phyloP scores from a whole-genome alignment of 2,888 invertebrate genomes.

The Lucinisca nassula region DNA sequence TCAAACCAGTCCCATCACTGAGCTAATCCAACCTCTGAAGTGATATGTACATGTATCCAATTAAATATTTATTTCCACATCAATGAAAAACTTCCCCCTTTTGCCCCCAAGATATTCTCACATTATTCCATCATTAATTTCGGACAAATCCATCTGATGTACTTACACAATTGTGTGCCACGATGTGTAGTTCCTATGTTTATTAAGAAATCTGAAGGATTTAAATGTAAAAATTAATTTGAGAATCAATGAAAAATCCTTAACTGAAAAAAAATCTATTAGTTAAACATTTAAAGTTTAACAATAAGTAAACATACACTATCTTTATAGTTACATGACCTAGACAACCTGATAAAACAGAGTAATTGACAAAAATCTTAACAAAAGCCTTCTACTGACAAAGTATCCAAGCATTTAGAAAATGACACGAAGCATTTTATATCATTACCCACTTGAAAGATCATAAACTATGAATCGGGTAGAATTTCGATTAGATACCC shows the following conservation, averaged over 20 bases:
- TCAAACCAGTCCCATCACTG: too few species aligned
- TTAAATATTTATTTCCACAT: background rate
- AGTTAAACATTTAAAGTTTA: too few species aligned
- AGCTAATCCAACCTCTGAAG: background rate
- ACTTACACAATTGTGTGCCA: too few species aligned
- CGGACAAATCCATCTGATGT: too few species aligned
- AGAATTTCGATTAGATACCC: slow-evolving; percentile 5
- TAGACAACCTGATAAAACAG: background rate
- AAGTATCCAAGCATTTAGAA: background rate
- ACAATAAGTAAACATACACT: background rate
- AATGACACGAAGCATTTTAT: slow-evolving; percentile 2
- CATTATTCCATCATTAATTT: too few species aligned
- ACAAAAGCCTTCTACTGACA: background rate
- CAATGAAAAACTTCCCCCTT: too few species aligned
- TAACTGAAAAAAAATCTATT: too few species aligned
- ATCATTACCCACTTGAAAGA: slow-evolving; percentile 23
- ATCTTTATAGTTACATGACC: background rate
- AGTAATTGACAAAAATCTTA: background rate
- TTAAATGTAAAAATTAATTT: too few species aligned
- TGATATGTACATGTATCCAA: background rate
- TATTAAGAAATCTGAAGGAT: too few species aligned
- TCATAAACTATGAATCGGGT: slow-evolving; percentile 15
- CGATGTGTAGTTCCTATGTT: too few species aligned
- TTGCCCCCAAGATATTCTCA: too few species aligned
- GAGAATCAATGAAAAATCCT: too few species aligned